Percentiles rank a stretch among this genome's conserved stretches.
These are phyloP conservation scores for Macrosiphum euphorbiae DNA, from an alignment of 2,888 invertebrate genomes.

Conservation along the genomic window DNA sequence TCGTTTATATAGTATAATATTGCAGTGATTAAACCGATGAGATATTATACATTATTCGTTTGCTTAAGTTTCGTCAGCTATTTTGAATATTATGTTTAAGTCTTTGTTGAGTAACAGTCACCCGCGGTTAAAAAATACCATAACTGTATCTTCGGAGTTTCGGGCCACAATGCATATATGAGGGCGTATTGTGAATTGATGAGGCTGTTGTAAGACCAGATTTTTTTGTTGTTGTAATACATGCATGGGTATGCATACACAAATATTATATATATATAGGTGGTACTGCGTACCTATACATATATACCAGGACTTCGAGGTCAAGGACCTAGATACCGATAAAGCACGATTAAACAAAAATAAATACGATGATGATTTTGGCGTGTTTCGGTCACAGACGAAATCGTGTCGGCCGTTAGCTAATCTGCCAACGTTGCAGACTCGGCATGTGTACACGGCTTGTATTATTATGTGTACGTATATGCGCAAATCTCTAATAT, in stretches of 20 bases:
- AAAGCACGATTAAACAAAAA: conserved; percentile 38
- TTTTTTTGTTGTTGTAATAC: conserved; percentile 5
- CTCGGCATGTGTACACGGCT: neutral
- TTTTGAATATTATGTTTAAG: neutral
- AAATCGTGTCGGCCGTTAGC: conserved; percentile 43
- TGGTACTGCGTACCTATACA: neutral
- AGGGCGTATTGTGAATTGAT: conserved; percentile 39
- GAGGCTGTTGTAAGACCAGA: conserved; percentile 25
- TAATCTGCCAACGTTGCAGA: neutral
- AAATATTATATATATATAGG: neutral
- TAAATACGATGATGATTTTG: conserved; percentile 6
- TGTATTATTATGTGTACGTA: neutral
- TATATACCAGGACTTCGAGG: conserved; percentile 25
- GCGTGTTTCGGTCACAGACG: neutral
- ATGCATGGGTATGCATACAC: neutral
- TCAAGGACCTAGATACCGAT: conserved; percentile 35
- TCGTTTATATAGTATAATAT: neutral
- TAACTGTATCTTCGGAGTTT: conserved; percentile 11
- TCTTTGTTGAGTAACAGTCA: neutral
- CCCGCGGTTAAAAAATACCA: neutral
- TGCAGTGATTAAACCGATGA: neutral
- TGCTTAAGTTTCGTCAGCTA: neutral
- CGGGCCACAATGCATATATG: neutral
- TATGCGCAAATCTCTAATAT: neutral
- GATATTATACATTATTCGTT: neutral